phyloP scores from a whole-genome alignment of 37 sponge, comb jelly and placozoan genomes.

The Diacarnus erythraeanus region DNA sequence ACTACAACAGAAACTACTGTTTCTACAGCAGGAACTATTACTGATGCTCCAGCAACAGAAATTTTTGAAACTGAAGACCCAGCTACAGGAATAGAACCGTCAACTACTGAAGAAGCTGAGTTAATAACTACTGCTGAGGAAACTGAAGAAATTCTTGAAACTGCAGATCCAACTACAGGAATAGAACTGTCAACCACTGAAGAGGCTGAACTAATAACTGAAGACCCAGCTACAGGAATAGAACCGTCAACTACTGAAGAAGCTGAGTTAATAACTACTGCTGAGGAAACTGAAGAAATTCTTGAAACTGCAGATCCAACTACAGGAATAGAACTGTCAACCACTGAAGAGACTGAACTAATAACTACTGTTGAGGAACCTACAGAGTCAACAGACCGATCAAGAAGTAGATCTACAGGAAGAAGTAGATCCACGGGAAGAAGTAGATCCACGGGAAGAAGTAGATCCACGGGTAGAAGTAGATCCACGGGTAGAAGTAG shows the following conservation, averaged over 20 bases:
- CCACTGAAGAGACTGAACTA: neutral
- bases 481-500: neutral
- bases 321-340: neutral
- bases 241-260: neutral
- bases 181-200: neutral
- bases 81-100: neutral
- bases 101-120: neutral
- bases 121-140: neutral
- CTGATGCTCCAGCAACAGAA: neutral
- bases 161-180: neutral
- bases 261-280: neutral
- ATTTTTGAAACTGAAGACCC: neutral
- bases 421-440: neutral
- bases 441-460: neutral
- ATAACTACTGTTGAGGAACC: constrained; percentile 1
- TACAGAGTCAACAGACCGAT: neutral
- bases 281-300: neutral
- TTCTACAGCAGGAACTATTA: neutral
- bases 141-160: neutral
- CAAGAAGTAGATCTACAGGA: no score
- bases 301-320: neutral
- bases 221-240: neutral
- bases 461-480: no score
- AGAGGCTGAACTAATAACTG: neutral
- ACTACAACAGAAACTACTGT: no score